These are phyloP conservation scores for Sebastes oblongus DNA, from an alignment of 2,797 vertebrate genomes.

Conservation along the genomic window DNA sequence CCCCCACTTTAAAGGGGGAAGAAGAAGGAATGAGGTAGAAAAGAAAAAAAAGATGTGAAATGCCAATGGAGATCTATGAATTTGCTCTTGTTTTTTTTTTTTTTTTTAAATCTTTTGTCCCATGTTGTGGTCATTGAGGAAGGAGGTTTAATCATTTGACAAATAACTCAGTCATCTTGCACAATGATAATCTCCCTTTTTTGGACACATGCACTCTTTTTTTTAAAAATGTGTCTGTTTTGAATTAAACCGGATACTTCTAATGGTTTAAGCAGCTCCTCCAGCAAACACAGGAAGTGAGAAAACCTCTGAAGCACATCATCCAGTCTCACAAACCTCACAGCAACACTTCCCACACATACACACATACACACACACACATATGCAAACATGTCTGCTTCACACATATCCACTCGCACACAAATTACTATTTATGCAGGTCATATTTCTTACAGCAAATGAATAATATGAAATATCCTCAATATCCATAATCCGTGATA, in stretches of 20 bases:
- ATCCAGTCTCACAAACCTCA: constrained; percentile 18
- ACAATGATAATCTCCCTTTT: constrained; percentile 60
- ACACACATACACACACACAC: constrained; percentile 2
- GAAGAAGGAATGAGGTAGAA: not conserved
- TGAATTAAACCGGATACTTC: constrained; percentile 83
- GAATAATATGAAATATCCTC: constrained; percentile 77
- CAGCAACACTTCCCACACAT: constrained; percentile 9
- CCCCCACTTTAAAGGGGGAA: not conserved
- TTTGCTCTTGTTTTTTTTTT: not conserved
- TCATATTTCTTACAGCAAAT: constrained; percentile 76
- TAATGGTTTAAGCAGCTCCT: constrained; percentile 81
- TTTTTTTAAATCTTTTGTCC: constrained; percentile 11
- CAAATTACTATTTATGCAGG: constrained; percentile 63
- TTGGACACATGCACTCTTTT: not conserved
- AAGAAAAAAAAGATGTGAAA: not conserved
- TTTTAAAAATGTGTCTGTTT: not conserved
- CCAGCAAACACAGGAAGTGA: constrained; percentile 25
- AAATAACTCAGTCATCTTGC: constrained; percentile 74
- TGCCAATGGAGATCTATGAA: not conserved
- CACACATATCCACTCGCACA: constrained; percentile 7
- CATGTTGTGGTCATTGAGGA: constrained; percentile 24
- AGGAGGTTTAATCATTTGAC: not conserved
- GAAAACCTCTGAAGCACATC: constrained; percentile 28
- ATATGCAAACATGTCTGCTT: not conserved
- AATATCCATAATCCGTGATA: constrained; percentile 80